phyloP scores from a whole-genome alignment of 2,113 vertebrate genomes.

The Chlorodrepanis virens region DNA sequence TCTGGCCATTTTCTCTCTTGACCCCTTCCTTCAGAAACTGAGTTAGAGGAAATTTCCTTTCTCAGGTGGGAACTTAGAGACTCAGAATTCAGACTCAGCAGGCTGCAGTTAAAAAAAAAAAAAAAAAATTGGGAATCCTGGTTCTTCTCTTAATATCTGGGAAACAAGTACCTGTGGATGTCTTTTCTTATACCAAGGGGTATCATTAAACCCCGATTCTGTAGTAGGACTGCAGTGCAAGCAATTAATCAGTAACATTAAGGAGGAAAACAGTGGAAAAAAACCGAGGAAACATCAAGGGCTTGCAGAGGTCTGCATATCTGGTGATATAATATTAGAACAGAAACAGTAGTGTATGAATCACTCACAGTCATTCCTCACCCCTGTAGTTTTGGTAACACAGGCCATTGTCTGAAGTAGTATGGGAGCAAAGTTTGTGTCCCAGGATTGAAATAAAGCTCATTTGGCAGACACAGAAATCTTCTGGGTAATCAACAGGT shows the following conservation, averaged over 20 bases:
- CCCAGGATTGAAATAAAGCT: background rate
- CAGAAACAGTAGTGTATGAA: background rate
- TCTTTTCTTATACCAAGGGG: background rate
- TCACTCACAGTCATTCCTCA: background rate
- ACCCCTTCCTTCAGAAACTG: background rate
- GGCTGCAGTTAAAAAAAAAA: background rate
- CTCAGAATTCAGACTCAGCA: background rate
- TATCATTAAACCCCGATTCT: background rate
- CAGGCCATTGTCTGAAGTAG: background rate
- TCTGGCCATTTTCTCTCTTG: background rate
- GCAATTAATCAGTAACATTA: background rate
- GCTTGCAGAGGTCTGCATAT: background rate
- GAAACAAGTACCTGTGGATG: background rate
- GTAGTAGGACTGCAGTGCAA: background rate
- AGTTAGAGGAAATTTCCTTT: background rate
- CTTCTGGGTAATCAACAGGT: background rate
- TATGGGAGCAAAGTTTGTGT: background rate
- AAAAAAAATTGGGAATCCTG: background rate
- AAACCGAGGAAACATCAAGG: background rate
- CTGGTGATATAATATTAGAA: background rate
- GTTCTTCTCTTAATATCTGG: background rate
- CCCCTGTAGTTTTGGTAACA: background rate
- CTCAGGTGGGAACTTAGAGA: background rate
- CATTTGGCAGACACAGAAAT: background rate
- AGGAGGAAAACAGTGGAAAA: constrained; percentile 4